Evolutionary conservation across 2,113 vertebrate genomes (phyloP), one percentile per base, ranked within the genome.

Genomic region (Herpetotheres cachinnans): DNA sequence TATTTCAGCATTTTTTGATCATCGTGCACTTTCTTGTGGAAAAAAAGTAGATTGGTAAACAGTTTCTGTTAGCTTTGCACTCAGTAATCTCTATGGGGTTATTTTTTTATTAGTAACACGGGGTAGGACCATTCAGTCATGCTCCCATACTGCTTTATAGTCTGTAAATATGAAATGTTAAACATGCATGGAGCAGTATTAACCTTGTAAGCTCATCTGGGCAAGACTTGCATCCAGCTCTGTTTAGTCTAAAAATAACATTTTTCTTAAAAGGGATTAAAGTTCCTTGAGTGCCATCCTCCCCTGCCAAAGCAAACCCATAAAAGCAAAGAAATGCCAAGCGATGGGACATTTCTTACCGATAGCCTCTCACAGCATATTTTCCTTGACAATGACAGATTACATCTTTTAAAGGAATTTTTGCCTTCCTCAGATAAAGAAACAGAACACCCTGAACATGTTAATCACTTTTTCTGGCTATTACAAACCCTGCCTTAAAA

Each of bases 171-270:
- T 0, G 27, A 78, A 79, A 79, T 1, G 9, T 44, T 61, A 89
- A 87, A 91, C 52, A 47, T 32, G 20, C n/a, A 30, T 65, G 44
- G 49, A 85, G 62, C 52, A 76, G 19, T 25, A 20, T 85, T 76
- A 87, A 90, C 78, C 36, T 49, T 69, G 40, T 69, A 93, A 96
- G 62, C 29, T 82, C 90, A 70, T 86, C 62, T 73, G 50, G 54
- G 42, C 44, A 94, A 90, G 70, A 42, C 47, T 25, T 86, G 46
- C 36, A 62, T 62, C 55, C 61, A 71, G 47, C n/a, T 72, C 59
- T 86, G 62, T 88, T 94, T 94, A 79, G 83, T 88, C 88, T 92
- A 88, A 94, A 93, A 96, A 88, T 62, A 86, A 82, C 12, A 14
- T 73, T 88, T 94, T 95, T 73, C 55, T 94, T 78, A 59, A 89